Conservation (phyloP, 2,797 vertebrate genomes). For the Sebastes cheni region DNA sequence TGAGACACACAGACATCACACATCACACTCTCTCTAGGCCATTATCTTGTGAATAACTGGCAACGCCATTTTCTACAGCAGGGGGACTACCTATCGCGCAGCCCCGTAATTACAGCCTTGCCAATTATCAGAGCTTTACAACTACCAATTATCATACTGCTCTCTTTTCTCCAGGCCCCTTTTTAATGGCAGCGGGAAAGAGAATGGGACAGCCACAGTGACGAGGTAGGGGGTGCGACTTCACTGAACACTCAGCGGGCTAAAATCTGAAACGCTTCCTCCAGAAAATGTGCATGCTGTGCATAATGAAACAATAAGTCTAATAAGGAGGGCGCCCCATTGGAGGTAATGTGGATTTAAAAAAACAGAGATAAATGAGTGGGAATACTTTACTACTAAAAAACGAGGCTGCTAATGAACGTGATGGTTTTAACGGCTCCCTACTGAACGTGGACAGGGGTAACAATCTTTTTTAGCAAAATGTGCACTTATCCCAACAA, state of each 20-base stretch:
- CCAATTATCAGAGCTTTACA: constrained; percentile 77
- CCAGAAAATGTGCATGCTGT: constrained; percentile 41
- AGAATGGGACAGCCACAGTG: constrained; percentile 35
- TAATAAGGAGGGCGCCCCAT: constrained; percentile 6
- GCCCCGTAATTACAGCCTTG: constrained; percentile 70
- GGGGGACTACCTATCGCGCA: constrained; percentile 51
- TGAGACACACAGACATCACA: constrained; percentile 25
- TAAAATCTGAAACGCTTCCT: constrained; percentile 26
- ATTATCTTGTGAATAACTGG: constrained; percentile 71
- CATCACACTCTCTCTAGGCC: constrained; percentile 36
- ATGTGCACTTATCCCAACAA: constrained; percentile 1
- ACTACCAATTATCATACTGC: constrained; percentile 70
- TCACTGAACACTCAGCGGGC: constrained; percentile 29
- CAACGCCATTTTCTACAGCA: constrained; percentile 45
- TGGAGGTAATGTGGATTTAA: neutral
- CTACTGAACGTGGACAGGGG: neutral
- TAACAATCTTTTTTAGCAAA: neutral
- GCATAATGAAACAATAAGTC: constrained; percentile 48
- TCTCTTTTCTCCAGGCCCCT: constrained; percentile 56
- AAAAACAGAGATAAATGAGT: neutral
- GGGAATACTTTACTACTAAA: neutral
- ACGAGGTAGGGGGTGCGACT: constrained; percentile 34
- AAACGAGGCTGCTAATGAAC: constrained; percentile 9
- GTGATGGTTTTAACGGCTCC: constrained; percentile 10
- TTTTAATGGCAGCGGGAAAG: constrained; percentile 55